Conservation (phyloP, 1,140 invertebrate genomes). For the Trichonephila clavipes region DNA sequence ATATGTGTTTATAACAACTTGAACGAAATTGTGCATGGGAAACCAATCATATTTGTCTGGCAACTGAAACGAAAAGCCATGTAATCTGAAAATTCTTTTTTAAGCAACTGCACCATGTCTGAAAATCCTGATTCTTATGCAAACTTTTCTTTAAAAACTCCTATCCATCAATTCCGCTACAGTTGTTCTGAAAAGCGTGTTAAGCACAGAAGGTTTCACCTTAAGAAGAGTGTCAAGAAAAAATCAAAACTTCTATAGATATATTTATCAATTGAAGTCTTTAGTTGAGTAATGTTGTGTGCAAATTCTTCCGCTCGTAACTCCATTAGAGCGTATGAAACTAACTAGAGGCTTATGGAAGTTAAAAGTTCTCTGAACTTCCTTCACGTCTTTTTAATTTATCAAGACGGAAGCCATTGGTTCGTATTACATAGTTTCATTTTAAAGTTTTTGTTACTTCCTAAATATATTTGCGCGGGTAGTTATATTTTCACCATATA, state of each 20-base stretch:
- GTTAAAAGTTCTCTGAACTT: constrained; percentile 23
- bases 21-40: no score
- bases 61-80: no score
- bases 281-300: neutral
- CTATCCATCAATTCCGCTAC: neutral
- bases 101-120: no score
- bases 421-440: no score
- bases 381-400: neutral
- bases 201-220: neutral
- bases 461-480: no score
- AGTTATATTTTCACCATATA: no score
- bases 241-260: neutral
- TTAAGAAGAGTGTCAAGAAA: neutral
- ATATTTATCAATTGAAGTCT: neutral
- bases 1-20: no score
- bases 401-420: no score
- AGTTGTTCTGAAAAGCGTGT: neutral
- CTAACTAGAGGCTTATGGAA: neutral
- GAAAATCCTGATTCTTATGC: no score
- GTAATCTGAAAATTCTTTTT: no score
- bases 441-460: no score
- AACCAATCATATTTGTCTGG: no score
- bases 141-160: neutral
- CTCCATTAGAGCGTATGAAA: neutral
- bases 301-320: neutral